Evolutionary conservation across 2,113 vertebrate species (phyloP), one percentile per base, ranked within the genome.

Genomic region (Cygnus atratus): DNA sequence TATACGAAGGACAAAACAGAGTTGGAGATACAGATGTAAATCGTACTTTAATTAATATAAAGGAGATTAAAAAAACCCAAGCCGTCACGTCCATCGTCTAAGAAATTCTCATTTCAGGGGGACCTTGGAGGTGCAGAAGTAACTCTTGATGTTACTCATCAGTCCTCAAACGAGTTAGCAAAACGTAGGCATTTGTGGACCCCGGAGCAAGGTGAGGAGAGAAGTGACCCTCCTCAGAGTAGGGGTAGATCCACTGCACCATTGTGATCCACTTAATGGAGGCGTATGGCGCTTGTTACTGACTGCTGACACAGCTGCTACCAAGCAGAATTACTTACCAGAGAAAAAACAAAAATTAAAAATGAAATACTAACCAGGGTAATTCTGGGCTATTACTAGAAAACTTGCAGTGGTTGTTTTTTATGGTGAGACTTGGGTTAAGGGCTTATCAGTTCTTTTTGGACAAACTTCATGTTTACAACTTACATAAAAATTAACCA

Each of bases 271-370:
- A 1, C n/a, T 75, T 63, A 90, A 90, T 72, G 63, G 10, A 58
- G 91, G 55, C 8, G 57, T 65, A 50, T 1, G 37, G 85, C 37
- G 33, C 17, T 63, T 68, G 29, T 71, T 62, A 89, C 59, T 59
- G 75, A 81, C 35, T 41, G 55, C 15, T 90, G 74, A 62, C 6
- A 41, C 70, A 87, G 28, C 46, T 55, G 62, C n/a, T 66, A 70
- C 25, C 20, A 94, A 83, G 41, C 26, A 71, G 35, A 86, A 96
- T 62, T 92, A 75, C 65, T 91, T 65, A 80, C 73, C 26, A 63
- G 57, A 87, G 19, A 7, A 11, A 50, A 75, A 76, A 20, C 54
- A 28, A 13, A 50, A 10, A 21, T 10, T 29, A 43, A 62, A 14
- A 5, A 2, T 35, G 24, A 39, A 90, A 82, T 73, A 52, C 33